These are phyloP conservation scores for Bubo bubo DNA, from an alignment of 2,113 vertebrate genomes.

Conservation along the genomic window DNA sequence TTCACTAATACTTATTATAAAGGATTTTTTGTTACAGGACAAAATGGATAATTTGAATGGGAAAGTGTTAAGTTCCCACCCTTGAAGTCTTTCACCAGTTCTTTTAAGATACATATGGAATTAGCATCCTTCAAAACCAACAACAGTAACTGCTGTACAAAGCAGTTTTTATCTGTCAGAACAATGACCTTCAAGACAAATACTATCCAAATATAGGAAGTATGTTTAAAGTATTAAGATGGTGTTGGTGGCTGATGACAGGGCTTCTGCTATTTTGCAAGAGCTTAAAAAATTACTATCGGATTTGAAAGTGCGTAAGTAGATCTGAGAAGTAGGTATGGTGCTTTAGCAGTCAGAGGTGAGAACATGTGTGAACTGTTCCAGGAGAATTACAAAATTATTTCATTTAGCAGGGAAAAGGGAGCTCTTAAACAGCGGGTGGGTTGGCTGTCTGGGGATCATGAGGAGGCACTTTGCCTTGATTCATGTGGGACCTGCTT, in stretches of 20 bases:
- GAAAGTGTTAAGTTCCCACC: background rate
- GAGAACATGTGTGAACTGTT: rapidly evolving
- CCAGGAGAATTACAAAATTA: background rate
- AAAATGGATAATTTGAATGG: background rate
- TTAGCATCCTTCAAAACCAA: background rate
- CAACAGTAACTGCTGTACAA: background rate
- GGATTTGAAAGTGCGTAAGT: background rate
- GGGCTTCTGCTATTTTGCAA: background rate
- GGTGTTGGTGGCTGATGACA: background rate
- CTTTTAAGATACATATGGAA: background rate
- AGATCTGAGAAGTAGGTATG: background rate
- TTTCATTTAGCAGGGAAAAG: background rate
- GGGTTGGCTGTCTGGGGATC: background rate
- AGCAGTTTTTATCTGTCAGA: background rate
- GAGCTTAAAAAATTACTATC: background rate
- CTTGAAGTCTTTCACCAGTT: background rate
- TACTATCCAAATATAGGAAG: background rate
- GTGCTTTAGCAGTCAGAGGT: background rate
- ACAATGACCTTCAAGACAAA: background rate
- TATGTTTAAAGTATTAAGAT: background rate
- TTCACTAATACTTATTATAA: background rate
- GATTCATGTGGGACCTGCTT: background rate
- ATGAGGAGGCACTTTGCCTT: background rate
- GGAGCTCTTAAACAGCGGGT: background rate
- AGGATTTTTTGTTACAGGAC: background rate